Evolutionary conservation across 2,888 invertebrate species (phyloP), one percentile per base, ranked within the genome.

Genomic region (Drosophila helvetica): DNA sequence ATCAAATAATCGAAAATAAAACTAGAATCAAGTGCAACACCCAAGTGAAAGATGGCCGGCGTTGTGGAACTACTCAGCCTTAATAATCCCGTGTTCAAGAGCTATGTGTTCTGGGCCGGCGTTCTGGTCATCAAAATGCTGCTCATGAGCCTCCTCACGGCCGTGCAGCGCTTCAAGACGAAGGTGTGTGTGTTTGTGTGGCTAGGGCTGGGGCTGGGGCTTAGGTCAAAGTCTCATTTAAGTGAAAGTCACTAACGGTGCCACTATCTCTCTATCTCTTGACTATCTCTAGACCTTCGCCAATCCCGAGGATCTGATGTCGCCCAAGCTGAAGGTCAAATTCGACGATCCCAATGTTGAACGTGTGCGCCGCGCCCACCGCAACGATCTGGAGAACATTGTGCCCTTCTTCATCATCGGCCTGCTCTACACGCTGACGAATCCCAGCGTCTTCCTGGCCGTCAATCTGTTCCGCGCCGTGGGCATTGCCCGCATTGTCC

Each of bases 371-470:
- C 90, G 94, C 77, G 94, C 93, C 6, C 94, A 94, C 81, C 92
- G 93, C 75, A 94, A 94, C 81, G 94, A 94, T 87, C 79, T 94
- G 78, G 94, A 94, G 88, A 94, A 94, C 87, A 93, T 94, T 71
- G 86, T 93, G 3, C 92, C 93, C 6, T 94, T 94, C 86, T 91
- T 94, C 33, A 76, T 93, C 25, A 84, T 93, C 67, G 93, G 93
- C 9, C 87, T 93, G 1, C 89, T 94, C 12, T 94, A 93, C 86
- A 90, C 93, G 0, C 74, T 93, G 63, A 94, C 93, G 0, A 91
- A 92, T 51, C 94, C 94, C 6, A 79, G 86, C 25, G 81, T 91
- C 4, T 89, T 78, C 61, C 25, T 92, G 59, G 94, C 94, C 7
- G 86, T 92, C 10, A 92, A 92, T 67, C 88, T 94, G 42, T 94